phyloP scores from a whole-genome alignment of 2,888 invertebrate genomes.

The Phyto melanocephala region DNA sequence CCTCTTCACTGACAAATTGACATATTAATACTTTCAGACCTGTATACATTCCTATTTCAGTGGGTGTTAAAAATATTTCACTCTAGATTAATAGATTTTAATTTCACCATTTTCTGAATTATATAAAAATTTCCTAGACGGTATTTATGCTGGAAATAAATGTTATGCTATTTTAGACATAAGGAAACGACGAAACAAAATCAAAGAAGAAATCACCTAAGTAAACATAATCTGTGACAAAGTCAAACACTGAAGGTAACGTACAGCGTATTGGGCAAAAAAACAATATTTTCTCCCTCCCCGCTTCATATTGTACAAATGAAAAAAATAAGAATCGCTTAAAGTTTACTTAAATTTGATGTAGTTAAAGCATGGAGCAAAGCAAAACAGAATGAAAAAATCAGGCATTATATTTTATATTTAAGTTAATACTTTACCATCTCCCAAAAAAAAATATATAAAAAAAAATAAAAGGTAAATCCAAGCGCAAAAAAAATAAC shows the following conservation, averaged over 20 bases:
- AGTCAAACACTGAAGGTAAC: slow-evolving; percentile 54
- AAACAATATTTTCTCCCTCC: neutral
- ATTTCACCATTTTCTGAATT: too few relatives aligned
- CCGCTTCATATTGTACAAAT: neutral
- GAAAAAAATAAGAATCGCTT: slow-evolving; percentile 1
- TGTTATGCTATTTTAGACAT: slow-evolving; percentile 10
- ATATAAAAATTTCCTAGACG: slow-evolving; percentile 14
- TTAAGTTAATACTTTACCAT: slow-evolving; percentile 10
- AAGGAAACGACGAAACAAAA: slow-evolving; percentile 17
- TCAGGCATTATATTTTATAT: slow-evolving; percentile 12
- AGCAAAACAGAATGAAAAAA: neutral
- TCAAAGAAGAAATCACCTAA: slow-evolving; percentile 51
- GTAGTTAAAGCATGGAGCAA: neutral
- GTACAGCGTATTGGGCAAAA: neutral
- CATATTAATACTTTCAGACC: too few relatives aligned
- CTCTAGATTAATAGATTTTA: too few relatives aligned
- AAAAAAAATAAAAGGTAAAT: neutral
- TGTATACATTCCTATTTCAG: too few relatives aligned
- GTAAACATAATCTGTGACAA: slow-evolving; percentile 58
- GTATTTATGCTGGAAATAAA: neutral
- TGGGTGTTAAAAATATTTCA: too few relatives aligned
- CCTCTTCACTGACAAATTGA: too few relatives aligned
- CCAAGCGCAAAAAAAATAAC: neutral
- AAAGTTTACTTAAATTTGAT: slow-evolving; percentile 42
- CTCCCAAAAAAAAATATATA: neutral